Percentiles rank a stretch among this genome's conserved stretches.
Evolutionary conservation across 1,140 invertebrate species (phyloP).

Genomic region (Helicoverpa zea): DNA sequence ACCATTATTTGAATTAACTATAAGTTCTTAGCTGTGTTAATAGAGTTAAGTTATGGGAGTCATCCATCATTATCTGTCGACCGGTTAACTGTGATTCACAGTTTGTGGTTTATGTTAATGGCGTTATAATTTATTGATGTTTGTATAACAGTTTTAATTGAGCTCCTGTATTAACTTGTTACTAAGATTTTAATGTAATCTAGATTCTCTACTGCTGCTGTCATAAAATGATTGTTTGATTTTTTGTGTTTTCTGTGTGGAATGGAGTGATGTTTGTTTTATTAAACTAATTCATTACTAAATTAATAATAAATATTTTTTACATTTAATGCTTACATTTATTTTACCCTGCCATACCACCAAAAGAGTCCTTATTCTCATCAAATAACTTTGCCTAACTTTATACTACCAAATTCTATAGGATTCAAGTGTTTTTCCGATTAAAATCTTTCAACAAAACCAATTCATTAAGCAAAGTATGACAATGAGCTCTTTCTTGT

Average conservation of each 20-base stretch:
- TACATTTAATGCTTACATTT: not conserved
- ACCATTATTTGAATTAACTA: no score
- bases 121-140: not conserved
- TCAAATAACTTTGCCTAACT: no score
- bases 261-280: no score
- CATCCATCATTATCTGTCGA: not conserved
- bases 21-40: no score
- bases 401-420: no score
- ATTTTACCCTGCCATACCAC: not conserved
- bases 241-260: no score
- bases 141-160: not conserved
- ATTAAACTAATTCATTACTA: no score
- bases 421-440: not conserved
- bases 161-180: not conserved
- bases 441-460: not conserved
- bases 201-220: no score
- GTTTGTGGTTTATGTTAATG: conserved; percentile 11
- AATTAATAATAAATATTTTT: not conserved
- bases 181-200: no score
- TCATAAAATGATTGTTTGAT: no score
- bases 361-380: not conserved
- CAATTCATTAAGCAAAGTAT: not conserved
- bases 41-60: not conserved
- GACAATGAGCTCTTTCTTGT: not conserved
- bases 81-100: not conserved